Conservation (phyloP, 2,113 vertebrate species). For the Mirza zaza region DNA sequence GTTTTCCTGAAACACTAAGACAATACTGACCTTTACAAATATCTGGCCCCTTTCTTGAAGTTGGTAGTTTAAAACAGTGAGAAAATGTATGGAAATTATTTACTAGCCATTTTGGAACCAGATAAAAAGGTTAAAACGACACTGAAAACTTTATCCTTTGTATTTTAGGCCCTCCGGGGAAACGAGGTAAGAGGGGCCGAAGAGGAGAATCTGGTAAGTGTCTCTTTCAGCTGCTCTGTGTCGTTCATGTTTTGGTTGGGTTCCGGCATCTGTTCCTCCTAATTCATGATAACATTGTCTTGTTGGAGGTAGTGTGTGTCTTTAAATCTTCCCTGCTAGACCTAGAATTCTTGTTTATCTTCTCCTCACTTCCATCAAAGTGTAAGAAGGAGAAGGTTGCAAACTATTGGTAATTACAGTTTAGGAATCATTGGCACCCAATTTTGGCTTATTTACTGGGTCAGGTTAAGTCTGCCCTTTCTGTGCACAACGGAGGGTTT, state of each 20-base stretch:
- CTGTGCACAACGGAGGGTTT: rapidly evolving
- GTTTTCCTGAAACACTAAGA: background rate
- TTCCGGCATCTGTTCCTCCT: background rate
- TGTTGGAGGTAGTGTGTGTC: background rate
- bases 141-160: constrained; percentile 45
- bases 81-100: background rate
- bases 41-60: background rate
- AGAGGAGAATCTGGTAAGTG: constrained; percentile 96
- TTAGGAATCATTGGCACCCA: constrained; percentile 29
- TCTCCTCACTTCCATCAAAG: constrained; percentile 28
- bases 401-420: background rate
- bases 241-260: background rate
- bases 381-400: background rate
- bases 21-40: background rate
- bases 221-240: constrained; percentile 14
- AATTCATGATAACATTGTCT: background rate
- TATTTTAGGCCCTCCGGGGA: constrained; percentile 95
- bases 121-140: background rate
- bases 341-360: background rate
- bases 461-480: background rate
- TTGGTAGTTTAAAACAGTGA: background rate
- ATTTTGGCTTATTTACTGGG: background rate
- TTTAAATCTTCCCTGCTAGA: background rate
- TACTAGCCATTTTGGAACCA: background rate
- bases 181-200: constrained; percentile 96